A percentile compares a stretch with the other conserved stretches of the same genome.
phyloP scores from a whole-genome alignment of 1,140 invertebrate genomes.

The Forficula auricularia region DNA sequence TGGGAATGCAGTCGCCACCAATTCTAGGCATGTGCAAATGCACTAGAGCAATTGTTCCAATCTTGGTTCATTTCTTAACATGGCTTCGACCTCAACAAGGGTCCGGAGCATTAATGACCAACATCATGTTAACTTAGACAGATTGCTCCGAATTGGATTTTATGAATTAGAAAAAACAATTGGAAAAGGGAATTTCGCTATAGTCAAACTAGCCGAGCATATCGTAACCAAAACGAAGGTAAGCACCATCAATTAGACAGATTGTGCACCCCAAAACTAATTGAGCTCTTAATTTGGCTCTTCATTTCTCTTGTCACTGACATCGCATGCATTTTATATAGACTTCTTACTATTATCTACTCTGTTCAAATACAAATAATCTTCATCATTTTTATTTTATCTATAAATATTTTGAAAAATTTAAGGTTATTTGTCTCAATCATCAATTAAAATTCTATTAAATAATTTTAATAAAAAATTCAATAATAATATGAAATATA shows the following conservation, averaged over 20 bases:
- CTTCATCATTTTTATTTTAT: too few relatives aligned
- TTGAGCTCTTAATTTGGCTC: constrained; percentile 8
- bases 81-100: too few relatives aligned
- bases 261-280: not conserved
- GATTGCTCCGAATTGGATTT: constrained; percentile 82
- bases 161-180: constrained; percentile 93
- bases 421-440: too few relatives aligned
- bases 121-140: constrained; percentile 38
- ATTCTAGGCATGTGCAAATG: too few relatives aligned
- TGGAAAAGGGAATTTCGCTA: constrained; percentile 96
- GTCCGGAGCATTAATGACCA: constrained; percentile 20
- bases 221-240: constrained; percentile 97
- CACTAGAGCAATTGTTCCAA: too few relatives aligned
- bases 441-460: too few relatives aligned
- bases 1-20: too few relatives aligned
- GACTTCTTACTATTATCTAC: not conserved
- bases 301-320: constrained; percentile 20
- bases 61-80: too few relatives aligned
- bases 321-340: constrained; percentile 7
- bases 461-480: too few relatives aligned
- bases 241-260: constrained; percentile 20
- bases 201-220: constrained; percentile 94
- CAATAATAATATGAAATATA: too few relatives aligned
- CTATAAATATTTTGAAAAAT: too few relatives aligned
- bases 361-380: too few relatives aligned